phyloP scores from a whole-genome alignment of 2,113 vertebrate genomes.

The Onychorhynchus coronatus region DNA sequence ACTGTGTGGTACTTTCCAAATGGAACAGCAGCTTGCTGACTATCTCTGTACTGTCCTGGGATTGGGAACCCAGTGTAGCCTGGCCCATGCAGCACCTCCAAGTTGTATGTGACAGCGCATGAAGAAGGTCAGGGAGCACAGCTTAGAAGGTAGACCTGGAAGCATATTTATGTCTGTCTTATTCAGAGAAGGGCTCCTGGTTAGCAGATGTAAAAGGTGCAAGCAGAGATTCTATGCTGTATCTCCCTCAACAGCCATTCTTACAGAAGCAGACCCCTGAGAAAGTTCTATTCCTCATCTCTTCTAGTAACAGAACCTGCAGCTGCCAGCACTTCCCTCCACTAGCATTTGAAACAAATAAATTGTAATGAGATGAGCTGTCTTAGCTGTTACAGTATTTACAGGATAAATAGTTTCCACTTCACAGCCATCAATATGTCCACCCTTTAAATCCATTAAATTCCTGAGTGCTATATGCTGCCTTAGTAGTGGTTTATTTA shows the following conservation, averaged over 20 bases:
- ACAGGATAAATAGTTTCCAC: conserved; percentile 66
- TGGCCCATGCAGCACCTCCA: background rate
- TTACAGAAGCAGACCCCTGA: background rate
- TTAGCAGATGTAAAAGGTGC: background rate
- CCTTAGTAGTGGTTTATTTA: conserved; percentile 18
- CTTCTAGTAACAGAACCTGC: background rate
- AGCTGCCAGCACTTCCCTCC: background rate
- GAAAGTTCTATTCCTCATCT: background rate
- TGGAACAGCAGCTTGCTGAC: background rate
- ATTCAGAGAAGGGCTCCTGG: background rate
- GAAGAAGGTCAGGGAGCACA: background rate
- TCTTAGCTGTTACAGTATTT: conserved; percentile 59
- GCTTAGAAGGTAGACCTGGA: background rate
- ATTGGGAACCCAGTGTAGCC: background rate
- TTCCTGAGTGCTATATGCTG: background rate
- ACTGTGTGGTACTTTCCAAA: background rate
- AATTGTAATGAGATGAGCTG: conserved; percentile 44
- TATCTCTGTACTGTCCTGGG: background rate
- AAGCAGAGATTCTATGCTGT: background rate
- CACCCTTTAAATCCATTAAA: conserved; percentile 54
- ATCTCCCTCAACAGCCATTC: background rate
- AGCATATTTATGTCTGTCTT: background rate
- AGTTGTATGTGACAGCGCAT: background rate
- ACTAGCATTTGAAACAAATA: conserved; percentile 5
- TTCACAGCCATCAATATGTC: conserved; percentile 54